Percentiles rank a stretch among this genome's conserved stretches.
phyloP scores from a whole-genome alignment of 1,140 invertebrate genomes.

The Brachionus manjavacas region DNA sequence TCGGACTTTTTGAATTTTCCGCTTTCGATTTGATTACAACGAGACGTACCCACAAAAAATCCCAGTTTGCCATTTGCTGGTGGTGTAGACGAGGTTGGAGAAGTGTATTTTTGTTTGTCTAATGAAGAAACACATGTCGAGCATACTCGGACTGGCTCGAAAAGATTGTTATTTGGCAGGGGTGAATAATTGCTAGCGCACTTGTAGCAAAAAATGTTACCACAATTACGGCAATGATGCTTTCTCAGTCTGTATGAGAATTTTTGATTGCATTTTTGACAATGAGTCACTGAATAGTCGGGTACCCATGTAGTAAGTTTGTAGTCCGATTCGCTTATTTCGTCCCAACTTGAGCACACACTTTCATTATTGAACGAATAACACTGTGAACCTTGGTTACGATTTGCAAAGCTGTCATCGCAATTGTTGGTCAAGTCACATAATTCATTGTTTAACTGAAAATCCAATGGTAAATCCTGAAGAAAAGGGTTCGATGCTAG shows the following conservation, averaged over 20 bases:
- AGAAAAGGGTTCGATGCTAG: neutral
- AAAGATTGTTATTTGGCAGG: slow-evolving; percentile 4
- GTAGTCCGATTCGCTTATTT: slow-evolving; percentile 12
- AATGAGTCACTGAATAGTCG: slow-evolving; percentile 3
- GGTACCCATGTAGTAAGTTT: neutral
- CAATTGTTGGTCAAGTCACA: neutral
- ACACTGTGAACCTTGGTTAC: neutral
- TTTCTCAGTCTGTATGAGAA: slow-evolving; percentile 2
- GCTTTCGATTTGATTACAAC: slow-evolving; percentile 14
- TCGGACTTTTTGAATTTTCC: slow-evolving; percentile 20
- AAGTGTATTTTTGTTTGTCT: neutral
- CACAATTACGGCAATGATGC: slow-evolving; percentile 41
- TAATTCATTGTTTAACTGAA: neutral
- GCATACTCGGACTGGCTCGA: slow-evolving; percentile 24
- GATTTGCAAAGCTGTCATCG: neutral
- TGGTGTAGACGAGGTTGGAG: neutral
- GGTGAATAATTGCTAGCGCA: slow-evolving; percentile 15
- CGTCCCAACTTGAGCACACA: slow-evolving; percentile 26
- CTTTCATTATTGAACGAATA: slow-evolving; percentile 22
- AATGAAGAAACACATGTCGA: neutral
- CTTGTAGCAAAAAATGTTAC: slow-evolving; percentile 24
- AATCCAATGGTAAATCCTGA: neutral
- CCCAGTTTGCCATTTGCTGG: neutral
- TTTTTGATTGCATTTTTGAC: slow-evolving; percentile 28
- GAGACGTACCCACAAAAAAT: neutral